These are phyloP conservation scores for Melanotaenia pygmaea DNA, from an alignment of 2,797 vertebrate species.

Conservation along the genomic window DNA sequence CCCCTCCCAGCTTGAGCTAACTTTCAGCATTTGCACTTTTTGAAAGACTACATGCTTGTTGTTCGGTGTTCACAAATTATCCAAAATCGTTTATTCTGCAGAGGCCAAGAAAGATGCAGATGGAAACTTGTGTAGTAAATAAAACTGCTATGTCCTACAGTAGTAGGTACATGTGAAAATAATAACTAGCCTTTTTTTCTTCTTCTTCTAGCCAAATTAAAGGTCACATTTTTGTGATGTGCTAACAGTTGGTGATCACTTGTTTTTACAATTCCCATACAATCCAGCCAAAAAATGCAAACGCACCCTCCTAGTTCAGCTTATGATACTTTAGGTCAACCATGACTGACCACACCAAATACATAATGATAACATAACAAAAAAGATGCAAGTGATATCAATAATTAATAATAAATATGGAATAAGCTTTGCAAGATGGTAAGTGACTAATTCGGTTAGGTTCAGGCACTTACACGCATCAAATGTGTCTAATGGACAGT, in stretches of 20 bases:
- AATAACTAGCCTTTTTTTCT: background rate
- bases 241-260: background rate
- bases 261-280: background rate
- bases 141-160: background rate
- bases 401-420: background rate
- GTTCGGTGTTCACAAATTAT: no score
- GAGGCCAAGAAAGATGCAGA: background rate
- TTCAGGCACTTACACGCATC: conserved; percentile 3
- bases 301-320: background rate
- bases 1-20: no score
- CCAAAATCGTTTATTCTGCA: no score
- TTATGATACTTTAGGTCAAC: background rate
- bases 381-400: background rate
- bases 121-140: background rate
- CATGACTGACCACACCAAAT: background rate
- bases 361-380: background rate
- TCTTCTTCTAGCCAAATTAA: background rate
- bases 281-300: background rate
- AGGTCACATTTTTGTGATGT: background rate
- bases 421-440: conserved; percentile 15
- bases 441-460: conserved; percentile 16
- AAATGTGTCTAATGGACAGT: background rate
- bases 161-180: background rate
- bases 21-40: no score
- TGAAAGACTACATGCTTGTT: no score